These are phyloP conservation scores for Coptotermes formosanus DNA, from an alignment of 1,140 invertebrate species.

Conservation along the genomic window DNA sequence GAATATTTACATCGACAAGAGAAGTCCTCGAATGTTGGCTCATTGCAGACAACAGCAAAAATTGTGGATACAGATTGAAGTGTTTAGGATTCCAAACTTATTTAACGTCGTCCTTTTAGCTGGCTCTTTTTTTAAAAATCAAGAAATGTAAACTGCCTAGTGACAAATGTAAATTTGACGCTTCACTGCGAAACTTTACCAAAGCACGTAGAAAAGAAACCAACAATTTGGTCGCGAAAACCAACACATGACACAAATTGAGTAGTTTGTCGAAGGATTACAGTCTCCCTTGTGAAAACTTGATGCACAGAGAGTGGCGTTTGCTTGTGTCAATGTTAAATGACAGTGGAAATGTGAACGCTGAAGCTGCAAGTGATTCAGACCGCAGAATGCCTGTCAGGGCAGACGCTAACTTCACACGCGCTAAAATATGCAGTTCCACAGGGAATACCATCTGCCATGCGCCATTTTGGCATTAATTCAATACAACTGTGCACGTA, in stretches of 20 bases:
- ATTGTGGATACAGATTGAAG: too few species aligned
- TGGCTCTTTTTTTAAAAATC: too few species aligned
- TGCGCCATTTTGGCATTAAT: slow-evolving; percentile 11
- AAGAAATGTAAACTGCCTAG: too few species aligned
- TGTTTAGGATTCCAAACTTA: too few species aligned
- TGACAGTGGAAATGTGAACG: not conserved
- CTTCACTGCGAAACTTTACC: too few species aligned
- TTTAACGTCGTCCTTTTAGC: too few species aligned
- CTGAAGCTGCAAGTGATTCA: not conserved
- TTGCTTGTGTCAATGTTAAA: not conserved
- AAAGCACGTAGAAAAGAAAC: too few species aligned
- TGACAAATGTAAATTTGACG: too few species aligned
- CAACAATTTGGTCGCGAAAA: not conserved
- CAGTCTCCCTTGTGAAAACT: not conserved
- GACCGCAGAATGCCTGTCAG: not conserved
- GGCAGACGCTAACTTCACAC: not conserved
- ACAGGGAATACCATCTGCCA: not conserved
- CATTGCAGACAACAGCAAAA: too few species aligned
- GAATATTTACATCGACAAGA: too few species aligned
- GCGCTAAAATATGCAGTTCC: not conserved
- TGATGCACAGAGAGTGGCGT: not conserved
- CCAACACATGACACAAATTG: not conserved
- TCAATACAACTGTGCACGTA: not conserved
- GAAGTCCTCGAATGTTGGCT: too few species aligned
- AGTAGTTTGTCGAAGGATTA: not conserved